Conservation (phyloP, 1,140 invertebrate genomes). For the Vollenhovia emeryi region DNA sequence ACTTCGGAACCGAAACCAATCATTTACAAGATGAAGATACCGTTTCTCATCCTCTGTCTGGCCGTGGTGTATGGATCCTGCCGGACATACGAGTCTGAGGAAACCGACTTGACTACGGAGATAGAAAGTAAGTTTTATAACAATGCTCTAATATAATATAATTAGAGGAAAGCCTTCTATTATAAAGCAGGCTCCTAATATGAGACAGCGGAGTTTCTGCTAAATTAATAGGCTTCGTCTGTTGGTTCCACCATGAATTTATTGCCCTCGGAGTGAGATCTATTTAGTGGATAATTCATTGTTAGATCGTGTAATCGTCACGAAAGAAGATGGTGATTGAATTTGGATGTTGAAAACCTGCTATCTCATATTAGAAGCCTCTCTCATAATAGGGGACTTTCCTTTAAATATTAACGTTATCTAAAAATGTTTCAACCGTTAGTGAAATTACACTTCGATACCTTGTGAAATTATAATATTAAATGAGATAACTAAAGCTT, state of each 20-base stretch:
- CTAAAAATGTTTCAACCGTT: background rate
- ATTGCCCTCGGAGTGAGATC: no score
- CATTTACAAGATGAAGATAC: slow-evolving; percentile 11
- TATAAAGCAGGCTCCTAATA: no score
- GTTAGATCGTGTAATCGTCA: no score
- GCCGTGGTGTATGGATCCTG: background rate
- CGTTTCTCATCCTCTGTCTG: slow-evolving; percentile 24
- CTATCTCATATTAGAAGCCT: no score
- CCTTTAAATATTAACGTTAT: background rate
- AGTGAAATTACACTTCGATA: background rate
- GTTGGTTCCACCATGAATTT: no score
- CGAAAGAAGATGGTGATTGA: no score
- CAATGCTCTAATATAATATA: background rate
- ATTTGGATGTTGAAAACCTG: no score
- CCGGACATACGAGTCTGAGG: background rate
- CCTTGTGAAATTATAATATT: background rate
- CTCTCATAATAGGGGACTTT: no score
- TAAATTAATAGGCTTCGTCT: no score
- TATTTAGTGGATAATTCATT: no score
- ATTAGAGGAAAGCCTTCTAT: no score
- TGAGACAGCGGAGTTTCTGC: no score
- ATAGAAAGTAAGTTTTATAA: background rate
- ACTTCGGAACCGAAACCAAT: background rate
- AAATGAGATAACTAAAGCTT: background rate
- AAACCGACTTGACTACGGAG: background rate